Evolutionary conservation across 2,888 invertebrate species (phyloP).

Genomic region (Eurytoma adleriae): DNA sequence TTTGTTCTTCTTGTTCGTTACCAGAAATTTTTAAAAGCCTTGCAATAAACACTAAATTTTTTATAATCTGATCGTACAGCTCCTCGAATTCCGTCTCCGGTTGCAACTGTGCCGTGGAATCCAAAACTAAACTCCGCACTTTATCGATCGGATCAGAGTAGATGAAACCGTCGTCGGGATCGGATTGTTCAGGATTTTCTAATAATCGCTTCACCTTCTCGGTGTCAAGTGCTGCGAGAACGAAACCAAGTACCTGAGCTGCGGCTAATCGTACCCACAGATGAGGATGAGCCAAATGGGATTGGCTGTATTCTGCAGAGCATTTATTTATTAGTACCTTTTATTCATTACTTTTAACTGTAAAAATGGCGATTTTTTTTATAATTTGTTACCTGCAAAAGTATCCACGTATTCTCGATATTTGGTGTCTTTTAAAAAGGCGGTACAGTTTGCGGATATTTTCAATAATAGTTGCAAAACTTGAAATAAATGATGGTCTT

Average conservation of each 20-base stretch:
- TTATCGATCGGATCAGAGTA: slow-evolving; percentile 80
- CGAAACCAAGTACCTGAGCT: slow-evolving; percentile 85
- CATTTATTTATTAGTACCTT: slow-evolving; percentile 65
- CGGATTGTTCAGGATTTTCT: slow-evolving; percentile 70
- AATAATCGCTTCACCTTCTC: slow-evolving; percentile 78
- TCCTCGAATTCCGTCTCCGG: slow-evolving; percentile 83
- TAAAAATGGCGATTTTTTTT: neutral
- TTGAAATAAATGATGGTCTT: slow-evolving; percentile 87
- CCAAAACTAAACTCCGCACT: slow-evolving; percentile 83
- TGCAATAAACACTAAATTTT: slow-evolving; percentile 83
- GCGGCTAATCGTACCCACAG: slow-evolving; percentile 90
- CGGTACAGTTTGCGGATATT: slow-evolving; percentile 81
- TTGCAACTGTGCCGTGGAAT: slow-evolving; percentile 86
- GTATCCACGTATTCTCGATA: slow-evolving; percentile 77
- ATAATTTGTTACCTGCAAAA: slow-evolving; percentile 65
- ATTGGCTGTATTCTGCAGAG: slow-evolving; percentile 83
- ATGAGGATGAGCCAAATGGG: slow-evolving; percentile 88
- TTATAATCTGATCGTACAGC: slow-evolving; percentile 85
- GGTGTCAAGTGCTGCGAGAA: slow-evolving; percentile 82
- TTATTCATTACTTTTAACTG: neutral
- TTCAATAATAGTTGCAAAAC: slow-evolving; percentile 84
- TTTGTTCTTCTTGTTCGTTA: slow-evolving; percentile 62
- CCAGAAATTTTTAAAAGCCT: slow-evolving; percentile 81
- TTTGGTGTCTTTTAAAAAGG: slow-evolving; percentile 78
- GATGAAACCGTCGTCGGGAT: slow-evolving; percentile 79